Base-by-base conservation (phyloP, 2,797 vertebrate genomes). In the Tachyglossus aculeatus region DNA sequence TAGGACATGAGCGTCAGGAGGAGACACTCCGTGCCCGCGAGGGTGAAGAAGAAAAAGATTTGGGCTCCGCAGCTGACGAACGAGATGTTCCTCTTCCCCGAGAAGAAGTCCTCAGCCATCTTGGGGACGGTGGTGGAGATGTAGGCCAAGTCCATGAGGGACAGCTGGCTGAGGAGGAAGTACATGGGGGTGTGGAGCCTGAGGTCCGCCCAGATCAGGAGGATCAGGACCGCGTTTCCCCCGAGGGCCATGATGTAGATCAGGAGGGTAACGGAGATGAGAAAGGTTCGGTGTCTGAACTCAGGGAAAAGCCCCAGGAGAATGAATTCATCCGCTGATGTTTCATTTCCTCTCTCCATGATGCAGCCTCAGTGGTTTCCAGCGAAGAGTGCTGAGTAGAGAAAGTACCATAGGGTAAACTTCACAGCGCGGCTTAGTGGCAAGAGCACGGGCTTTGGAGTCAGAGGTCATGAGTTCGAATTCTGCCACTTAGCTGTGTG, bases 1-100 rank as follows among this genome's bases (percentile, higher is more conserved):
- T 74, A 69, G 32, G 61, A 66, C 71, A 80, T 75, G n/a, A 71
- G 67, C 9, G 67, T 71, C 56, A 75, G 33, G 36, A 62, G 37
- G 47, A 80, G 57, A 22, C 71, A 80, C 18, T 75, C 61, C 4
- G 71, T 65, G 60, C 57, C 72, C 11, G 52, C 77, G n/a, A 75
- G 2, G 50, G 51, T 57, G 29, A 80, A 36, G 37, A 15, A 69
- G 37, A 80, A 70, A 55, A 80, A 80, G n/a, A 60, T 67, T 52
- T 67, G 67, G 0, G 18, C 57, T 6, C 61, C 67, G 53, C 71
- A 80, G 29, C 45, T 67, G 36, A 58, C n/a, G 40, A 51, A 4
- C 2, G 71, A 71, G 15, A 71, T 71, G 25, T 19, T 53, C 22
- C 12, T 78, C 51, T 31, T 15, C 21, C 60, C 65, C 18, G 61